Evolutionary conservation across 2,888 invertebrate genomes (phyloP), one percentile per base, ranked within the genome.

Genomic region (Pardosa pseudoannulata): DNA sequence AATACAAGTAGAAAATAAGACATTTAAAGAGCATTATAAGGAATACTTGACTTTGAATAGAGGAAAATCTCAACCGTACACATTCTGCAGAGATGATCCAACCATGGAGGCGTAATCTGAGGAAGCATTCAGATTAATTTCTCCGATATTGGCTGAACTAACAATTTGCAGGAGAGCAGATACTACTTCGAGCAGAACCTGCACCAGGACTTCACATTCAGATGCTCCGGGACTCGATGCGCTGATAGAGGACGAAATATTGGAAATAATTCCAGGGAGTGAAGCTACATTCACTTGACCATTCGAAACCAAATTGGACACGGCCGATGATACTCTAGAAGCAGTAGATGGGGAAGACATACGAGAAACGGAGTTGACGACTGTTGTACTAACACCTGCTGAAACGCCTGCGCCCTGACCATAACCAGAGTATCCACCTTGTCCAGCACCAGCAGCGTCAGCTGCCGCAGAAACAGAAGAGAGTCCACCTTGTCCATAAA

Each of bases 141-240:
- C 46, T 9, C 76, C 76, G 2, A 76, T 67, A 32, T 31, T 76
- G 1, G 79, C 62, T 6, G 28, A 39, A 31, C 32, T 65, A 0
- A 79, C 31, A 31, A 79, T 32, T 13, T 72, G 71, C 9, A 79
- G 64, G n/a, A 79, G 72, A 29, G 79, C 32, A 2, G 79, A 64
- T 6, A 79, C 46, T 2, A 79, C 23, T 72, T 79, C 79, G 23
- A 79, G 29, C 19, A 79, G 32, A 19, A 64, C 79, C 72, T 79
- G 79, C 1, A 79, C 39, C 13, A 79, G 29, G 0, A 79, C 31
- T 72, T 79, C 79, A 29, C 6, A 19, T 19, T 7, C 5, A 27
- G 79, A 79, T 0, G 29, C 6, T 64, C 79, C 1, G n/a, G 71
- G 19, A 9, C 29, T 36, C 0, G 64, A 62, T n/a, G 72, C 62